Percentiles rank a stretch among this genome's conserved stretches.
phyloP scores from a whole-genome alignment of 2,113 vertebrate genomes.

The Ivindomyrus marchei region DNA sequence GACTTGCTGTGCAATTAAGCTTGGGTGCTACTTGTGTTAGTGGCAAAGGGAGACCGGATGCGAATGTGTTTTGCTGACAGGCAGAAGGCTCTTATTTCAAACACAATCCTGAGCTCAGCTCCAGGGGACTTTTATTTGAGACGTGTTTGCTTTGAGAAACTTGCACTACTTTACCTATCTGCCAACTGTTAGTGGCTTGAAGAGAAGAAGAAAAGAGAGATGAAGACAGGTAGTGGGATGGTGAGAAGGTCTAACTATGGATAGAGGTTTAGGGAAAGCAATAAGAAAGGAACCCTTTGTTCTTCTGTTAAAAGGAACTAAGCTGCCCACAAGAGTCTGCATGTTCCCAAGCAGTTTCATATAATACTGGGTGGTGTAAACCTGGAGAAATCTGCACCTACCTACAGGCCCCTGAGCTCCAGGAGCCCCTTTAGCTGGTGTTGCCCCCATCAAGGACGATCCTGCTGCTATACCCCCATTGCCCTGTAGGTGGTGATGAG shows the following conservation, averaged over 20 bases:
- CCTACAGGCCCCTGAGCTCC: constrained; percentile 67
- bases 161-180: constrained; percentile 22
- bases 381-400: constrained; percentile 32
- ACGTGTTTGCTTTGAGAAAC: constrained; percentile 30
- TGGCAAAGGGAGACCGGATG: constrained; percentile 20
- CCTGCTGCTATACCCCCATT: constrained; percentile 41
- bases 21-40: constrained; percentile 16
- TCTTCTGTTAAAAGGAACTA: not conserved
- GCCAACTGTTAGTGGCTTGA: constrained; percentile 20
- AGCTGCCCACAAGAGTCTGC: not conserved
- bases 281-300: not conserved
- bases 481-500: constrained; percentile 34
- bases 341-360: not conserved
- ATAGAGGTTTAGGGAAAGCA: not conserved
- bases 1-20: constrained; percentile 17
- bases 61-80: constrained; percentile 12
- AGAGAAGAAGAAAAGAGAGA: constrained; percentile 9
- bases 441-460: constrained; percentile 61
- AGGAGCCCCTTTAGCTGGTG: constrained; percentile 63
- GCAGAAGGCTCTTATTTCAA: constrained; percentile 24
- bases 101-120: constrained; percentile 30
- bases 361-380: not conserved
- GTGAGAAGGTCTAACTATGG: not conserved
- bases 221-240: not conserved
- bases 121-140: constrained; percentile 32